Evolutionary conservation across 2,113 vertebrate species (phyloP), one percentile per base, ranked within the genome.

Genomic region (Rhegmatorhina hoffmannsi): DNA sequence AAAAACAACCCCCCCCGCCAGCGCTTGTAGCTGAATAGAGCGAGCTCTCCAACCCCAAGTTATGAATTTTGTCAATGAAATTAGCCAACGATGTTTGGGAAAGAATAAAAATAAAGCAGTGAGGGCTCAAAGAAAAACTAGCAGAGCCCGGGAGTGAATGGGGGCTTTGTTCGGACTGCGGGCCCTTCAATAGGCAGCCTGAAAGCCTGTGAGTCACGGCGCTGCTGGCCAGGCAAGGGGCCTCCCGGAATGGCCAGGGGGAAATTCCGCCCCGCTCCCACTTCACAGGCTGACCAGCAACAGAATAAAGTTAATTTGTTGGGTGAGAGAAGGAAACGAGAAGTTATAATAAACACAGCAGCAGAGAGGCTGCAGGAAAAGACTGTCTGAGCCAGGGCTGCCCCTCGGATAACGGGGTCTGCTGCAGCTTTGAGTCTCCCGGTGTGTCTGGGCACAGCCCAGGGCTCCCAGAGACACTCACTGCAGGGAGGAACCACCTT

Each of bases 11-110:
- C 60, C 72, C 89, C 92, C 64, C 94, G n/a, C 64, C 69, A 87
- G 92, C 1, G 19, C 92, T 95, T 8, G 0, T 10, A 44, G 79
- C 59, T 96, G 93, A 97, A 96, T 97, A 95, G 93, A 94, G 79
- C 2, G 19, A 95, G 87, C 92, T 95, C 94, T 94, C 85, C 95
- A 82, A 76, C 55, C 76, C 90, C 63, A 11, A 88, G 94, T 96
- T 96, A 97, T 96, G 96, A 97, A 97, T 97, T 96, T 97, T 95
- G 90, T 97, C 96, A 97, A 97, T 97, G 94, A 97, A 97, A 97
- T 97, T 97, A 97, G 81, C 88, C 86, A 91, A 72, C 91, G 49
- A 2, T 84, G 94, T 95, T 97, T 96, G 95, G 81, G 94, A 96
- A 95, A 96, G 91, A 95, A 92, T 90, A 90, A 91, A 95, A 92